These are phyloP conservation scores for Heterodera filipjevi DNA, from an alignment of 2,888 invertebrate genomes.

Conservation along the genomic window DNA sequence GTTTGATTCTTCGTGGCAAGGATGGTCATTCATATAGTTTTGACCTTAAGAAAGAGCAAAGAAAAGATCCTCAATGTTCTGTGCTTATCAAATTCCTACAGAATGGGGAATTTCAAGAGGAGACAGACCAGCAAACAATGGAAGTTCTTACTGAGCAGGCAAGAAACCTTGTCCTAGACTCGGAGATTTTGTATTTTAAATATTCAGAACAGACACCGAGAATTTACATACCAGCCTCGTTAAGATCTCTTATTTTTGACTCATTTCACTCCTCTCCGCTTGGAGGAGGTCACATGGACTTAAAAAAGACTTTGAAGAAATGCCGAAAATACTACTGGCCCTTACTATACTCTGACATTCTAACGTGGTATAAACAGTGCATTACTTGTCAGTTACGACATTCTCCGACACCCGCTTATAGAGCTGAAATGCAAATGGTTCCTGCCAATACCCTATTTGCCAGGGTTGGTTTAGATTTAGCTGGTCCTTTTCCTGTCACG, in stretches of 20 bases:
- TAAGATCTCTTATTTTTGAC: conserved; percentile 18
- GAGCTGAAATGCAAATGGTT: conserved; percentile 55
- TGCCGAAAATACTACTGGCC: conserved; percentile 15
- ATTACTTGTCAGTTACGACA: conserved; percentile 30
- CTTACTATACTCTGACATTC: conserved; percentile 16
- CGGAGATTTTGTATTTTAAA: neutral
- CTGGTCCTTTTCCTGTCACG: neutral
- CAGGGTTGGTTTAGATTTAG: conserved; percentile 46
- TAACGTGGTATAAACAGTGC: neutral
- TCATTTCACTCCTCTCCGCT: conserved; percentile 35
- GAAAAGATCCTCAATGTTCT: neutral
- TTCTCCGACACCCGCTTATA: conserved; percentile 37
- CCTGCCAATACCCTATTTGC: conserved; percentile 45
- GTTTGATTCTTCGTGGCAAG: neutral
- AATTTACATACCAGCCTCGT: neutral
- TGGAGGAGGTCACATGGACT: conserved; percentile 43
- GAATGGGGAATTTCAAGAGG: neutral
- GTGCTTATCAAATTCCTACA: neutral
- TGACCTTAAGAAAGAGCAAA: neutral
- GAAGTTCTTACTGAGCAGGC: neutral
- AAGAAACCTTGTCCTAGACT: neutral
- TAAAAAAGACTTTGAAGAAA: conserved; percentile 35
- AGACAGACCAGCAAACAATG: neutral
- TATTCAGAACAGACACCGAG: neutral
- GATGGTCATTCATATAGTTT: neutral